Conservation (phyloP, 2,888 invertebrate species). For the Hydriomena furcata region DNA sequence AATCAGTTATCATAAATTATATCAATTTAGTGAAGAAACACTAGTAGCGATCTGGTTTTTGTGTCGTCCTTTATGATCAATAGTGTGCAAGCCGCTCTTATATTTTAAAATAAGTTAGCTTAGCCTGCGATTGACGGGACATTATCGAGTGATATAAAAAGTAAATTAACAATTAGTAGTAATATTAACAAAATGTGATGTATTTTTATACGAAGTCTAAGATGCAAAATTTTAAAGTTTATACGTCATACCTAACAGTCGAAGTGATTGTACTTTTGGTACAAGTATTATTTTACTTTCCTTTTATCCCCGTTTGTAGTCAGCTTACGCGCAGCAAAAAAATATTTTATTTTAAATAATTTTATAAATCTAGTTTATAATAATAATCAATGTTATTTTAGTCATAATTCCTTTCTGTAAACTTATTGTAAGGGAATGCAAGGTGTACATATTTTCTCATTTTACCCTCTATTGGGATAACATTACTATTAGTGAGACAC, state of each 20-base stretch:
- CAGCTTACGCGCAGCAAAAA: constrained; percentile 5
- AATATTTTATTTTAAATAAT: no score
- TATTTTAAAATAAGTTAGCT: constrained; percentile 21
- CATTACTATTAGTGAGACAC: no score
- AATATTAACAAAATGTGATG: constrained; percentile 48
- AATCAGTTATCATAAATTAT: no score
- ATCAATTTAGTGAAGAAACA: not conserved
- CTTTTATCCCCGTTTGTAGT: not conserved
- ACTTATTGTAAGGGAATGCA: no score
- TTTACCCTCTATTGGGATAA: no score
- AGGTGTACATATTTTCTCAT: no score
- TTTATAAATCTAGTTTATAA: no score
- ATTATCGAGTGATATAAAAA: constrained; percentile 30
- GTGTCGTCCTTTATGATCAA: not conserved
- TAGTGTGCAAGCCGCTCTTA: constrained; percentile 3
- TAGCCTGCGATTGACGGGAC: constrained; percentile 32
- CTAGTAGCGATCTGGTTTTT: not conserved
- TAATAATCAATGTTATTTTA: not conserved
- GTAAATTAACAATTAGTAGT: constrained; percentile 26
- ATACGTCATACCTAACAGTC: not conserved
- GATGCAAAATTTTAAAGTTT: constrained; percentile 35
- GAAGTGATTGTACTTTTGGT: not conserved
- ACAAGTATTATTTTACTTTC: not conserved
- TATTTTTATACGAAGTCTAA: constrained; percentile 47
- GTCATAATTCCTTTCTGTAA: not conserved